Base-by-base conservation (phyloP, 1,140 invertebrate genomes). In the Oryzaephilus surinamensis region DNA sequence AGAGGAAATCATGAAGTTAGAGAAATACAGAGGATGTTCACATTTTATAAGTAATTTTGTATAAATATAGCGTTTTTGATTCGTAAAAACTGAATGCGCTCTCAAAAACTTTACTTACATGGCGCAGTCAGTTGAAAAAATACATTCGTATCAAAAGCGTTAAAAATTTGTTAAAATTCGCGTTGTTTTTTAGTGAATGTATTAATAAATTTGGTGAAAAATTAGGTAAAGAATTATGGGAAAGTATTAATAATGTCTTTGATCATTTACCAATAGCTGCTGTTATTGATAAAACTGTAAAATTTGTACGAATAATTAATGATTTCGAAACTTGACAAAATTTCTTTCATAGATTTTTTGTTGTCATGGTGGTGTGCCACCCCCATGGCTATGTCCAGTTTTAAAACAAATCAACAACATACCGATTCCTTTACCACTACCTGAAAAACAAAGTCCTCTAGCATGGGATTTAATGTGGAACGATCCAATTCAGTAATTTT, bases 391-490 rank as follows among this genome's bases (percentile, higher is more conserved):
- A 55, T 76, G 58, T 54, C 66, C 66, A 43, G 67, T 60, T 38
- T 62, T 65, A 32, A 56, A 51, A 43, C 72, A 60, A 7, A 70
- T 75, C 15, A 69, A 81, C 48, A 67, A 71, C 23, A 75, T 84
- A 40, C 79, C 78, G 0, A 62, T 66, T 21, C 76, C 77, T 1
- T 54, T 85, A 20, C 54, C 61, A n/a, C 64, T 75, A 18, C 79
- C 80, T 0, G 73, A 80, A 40, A 57, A 62, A 32, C 70, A 80
- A 51, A 78, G 76, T 58, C 62, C 69, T 7, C 54, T 83, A 15
- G 77, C 80, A 2, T 85, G 82, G 82, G 79, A 84, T 49, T 60
- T 84, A 2, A 70, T 84, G 62, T 84, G 82, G 81, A 84, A 79
- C 61, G 82, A 85, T 64, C 82, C 82, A 8, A 56, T 81, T 28